These are phyloP conservation scores for Cotesia congregata DNA, from an alignment of 2,888 invertebrate genomes.

Conservation along the genomic window DNA sequence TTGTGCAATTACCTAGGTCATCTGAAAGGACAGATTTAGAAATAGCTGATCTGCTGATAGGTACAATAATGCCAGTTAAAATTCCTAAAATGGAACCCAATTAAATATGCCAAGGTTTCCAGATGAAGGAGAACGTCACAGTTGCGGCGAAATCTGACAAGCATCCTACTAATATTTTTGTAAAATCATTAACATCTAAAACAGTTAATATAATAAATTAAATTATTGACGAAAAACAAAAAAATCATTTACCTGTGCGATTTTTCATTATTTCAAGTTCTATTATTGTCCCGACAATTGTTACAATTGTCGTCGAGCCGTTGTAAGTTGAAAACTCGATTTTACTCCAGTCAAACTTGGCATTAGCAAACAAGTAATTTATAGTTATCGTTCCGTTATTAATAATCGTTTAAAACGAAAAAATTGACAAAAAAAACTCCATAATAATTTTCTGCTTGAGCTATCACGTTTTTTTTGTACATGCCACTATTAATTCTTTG, in stretches of 20 bases:
- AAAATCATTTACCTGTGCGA: constrained; percentile 49
- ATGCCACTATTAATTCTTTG: constrained; percentile 74
- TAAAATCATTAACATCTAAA: constrained; percentile 54
- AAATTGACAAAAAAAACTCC: constrained; percentile 68
- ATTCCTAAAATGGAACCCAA: constrained; percentile 71
- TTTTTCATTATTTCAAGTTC: constrained; percentile 72
- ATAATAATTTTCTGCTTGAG: constrained; percentile 72
- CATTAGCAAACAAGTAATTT: constrained; percentile 76
- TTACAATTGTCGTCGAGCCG: constrained; percentile 72
- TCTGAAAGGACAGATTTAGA: constrained; percentile 75
- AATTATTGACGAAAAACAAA: neutral
- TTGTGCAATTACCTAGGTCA: constrained; percentile 71
- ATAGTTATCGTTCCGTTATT: constrained; percentile 72
- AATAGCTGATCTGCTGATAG: constrained; percentile 75
- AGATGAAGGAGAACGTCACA: constrained; percentile 55
- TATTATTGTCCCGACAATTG: constrained; percentile 74
- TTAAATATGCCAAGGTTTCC: constrained; percentile 63
- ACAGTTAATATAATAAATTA: constrained; percentile 9
- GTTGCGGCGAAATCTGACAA: constrained; percentile 47
- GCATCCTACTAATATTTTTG: constrained; percentile 53
- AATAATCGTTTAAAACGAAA: constrained; percentile 65
- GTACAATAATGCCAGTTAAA: constrained; percentile 73
- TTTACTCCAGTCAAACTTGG: constrained; percentile 78
- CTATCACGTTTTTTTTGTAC: constrained; percentile 74
- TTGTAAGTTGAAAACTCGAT: constrained; percentile 75